Base-by-base conservation (phyloP, 2,113 vertebrate species). In the Cranoglanis bouderius region DNA sequence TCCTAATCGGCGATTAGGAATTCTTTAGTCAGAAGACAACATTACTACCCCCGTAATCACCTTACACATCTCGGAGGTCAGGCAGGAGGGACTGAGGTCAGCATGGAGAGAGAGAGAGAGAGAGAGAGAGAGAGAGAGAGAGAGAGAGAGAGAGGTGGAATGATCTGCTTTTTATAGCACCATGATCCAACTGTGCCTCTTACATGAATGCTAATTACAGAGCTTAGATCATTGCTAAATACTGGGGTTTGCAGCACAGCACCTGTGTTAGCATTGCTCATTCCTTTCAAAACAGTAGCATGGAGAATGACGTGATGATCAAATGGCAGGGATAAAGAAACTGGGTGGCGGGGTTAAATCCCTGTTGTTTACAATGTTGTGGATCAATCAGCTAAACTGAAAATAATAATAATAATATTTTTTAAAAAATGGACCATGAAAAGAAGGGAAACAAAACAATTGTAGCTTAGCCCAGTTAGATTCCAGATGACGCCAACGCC, bases 111-210 rank as follows among this genome's bases (percentile, higher is more conserved):
- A 53, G 80, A 86, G n/a, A n/a, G n/a, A n/a, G n/a, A n/a, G n/a
- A n/a, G n/a, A n/a, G n/a, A n/a, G n/a, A n/a, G n/a, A n/a, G n/a
- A n/a, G n/a, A n/a, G n/a, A n/a, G n/a, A n/a, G n/a, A n/a, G n/a
- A n/a, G n/a, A n/a, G n/a, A n/a, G n/a, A n/a, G n/a, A n/a, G 67
- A 86, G 72, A 75, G 61, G 88, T 19, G 61, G 92, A 92, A 93
- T 94, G 90, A 95, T 90, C 90, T 78, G 91, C 85, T 92, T 90
- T 94, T 94, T 94, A 94, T 94, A 95, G 95, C 92, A 89, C 90
- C 29, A 57, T 96, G 93, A 95, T 95, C 94, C 94, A 89, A 93
- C 93, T 94, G 93, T 86, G 87, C 85, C 29, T 87, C 61, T 10
- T 90, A 29, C 70, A 80, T 88, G 65, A 70, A 84, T 21, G 85